Evolutionary conservation across 2,888 invertebrate genomes (phyloP).

Genomic region (Yponomeuta sedellus): DNA sequence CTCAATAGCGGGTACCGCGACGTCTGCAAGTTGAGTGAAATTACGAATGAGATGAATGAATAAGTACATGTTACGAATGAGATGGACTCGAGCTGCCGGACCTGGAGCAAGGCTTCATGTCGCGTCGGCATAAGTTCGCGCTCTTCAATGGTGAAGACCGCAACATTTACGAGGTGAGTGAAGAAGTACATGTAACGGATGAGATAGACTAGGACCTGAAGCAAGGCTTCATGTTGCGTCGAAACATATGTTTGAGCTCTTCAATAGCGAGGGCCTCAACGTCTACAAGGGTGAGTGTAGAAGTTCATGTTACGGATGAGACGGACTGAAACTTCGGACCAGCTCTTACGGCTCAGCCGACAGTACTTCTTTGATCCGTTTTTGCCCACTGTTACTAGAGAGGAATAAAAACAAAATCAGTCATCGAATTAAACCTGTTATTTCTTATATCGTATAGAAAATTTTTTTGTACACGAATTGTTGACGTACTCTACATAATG

Average conservation of each 20-base stretch:
- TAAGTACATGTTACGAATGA: conserved; percentile 90
- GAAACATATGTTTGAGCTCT: conserved; percentile 98
- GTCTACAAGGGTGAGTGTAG: conserved; percentile 86
- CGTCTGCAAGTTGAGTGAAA: conserved; percentile 85
- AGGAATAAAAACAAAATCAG: no score
- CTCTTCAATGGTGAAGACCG: conserved; percentile 98
- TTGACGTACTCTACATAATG: no score
- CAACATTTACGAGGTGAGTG: conserved; percentile 90
- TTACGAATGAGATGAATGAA: conserved; percentile 24
- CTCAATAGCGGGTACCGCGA: conserved; percentile 98
- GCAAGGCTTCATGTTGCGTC: conserved; percentile 94
- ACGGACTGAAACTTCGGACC: no score
- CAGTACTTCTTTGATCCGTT: no score
- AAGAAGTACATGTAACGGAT: neutral
- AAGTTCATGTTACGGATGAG: neutral
- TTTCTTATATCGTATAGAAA: no score
- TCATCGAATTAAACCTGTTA: no score
- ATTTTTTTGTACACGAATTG: no score
- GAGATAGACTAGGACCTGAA: no score
- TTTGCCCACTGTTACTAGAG: no score
- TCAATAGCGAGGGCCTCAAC: conserved; percentile 97
- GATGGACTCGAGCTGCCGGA: conserved; percentile 98
- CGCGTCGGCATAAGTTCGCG: conserved; percentile 97
- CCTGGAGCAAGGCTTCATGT: conserved; percentile 98
- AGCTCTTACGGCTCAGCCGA: no score